Evolutionary conservation across 2,888 invertebrate genomes (phyloP), one percentile per base, ranked within the genome.

Genomic region (Malthinus flaveolus): DNA sequence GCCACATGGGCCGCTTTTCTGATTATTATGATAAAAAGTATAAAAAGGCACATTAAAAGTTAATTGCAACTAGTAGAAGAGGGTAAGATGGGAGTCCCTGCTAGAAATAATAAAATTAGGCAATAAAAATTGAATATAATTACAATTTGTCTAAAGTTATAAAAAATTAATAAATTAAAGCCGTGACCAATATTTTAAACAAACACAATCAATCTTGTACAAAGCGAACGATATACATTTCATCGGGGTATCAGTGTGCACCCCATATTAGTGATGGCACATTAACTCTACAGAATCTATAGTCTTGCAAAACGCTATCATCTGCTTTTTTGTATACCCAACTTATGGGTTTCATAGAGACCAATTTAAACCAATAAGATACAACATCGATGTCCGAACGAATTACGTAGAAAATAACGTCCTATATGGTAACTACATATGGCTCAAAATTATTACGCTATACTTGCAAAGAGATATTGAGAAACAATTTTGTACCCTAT

Each of bases 251-350:
- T 61, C 67, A 64, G 64, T 63, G 68, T 66, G 68, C 71, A 76
- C 77, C 78, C 78, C 76, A 74, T 73, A 78, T 79, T 79, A 79
- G 79, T 78, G 73, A 75, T 75, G 78, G 74, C 76, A 78, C 79
- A 79, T 79, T 79, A 77, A 78, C 71, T 72, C 77, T 70, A 77
- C 78, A 76, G 76, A 77, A 71, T 70, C 77, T 70, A 77, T 76
- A 75, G 76, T 75, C 76, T 76, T 74, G 76, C 78, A 77, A 78
- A 23, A 72, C 70, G 66, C 70, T 69, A 68, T 72, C 71, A 73
- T 73, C 71, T 73, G 73, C 71, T 64, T 64, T 64, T 59, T 44
- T 57, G 48, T 50, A 44, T 36, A 37, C 64, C 54, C 37, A 57
- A 56, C 48, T 36, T 34, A 13, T 42, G 13, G 34, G 49, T 33